Percentiles rank a stretch among this genome's conserved stretches.
Evolutionary conservation across 2,113 vertebrate genomes (phyloP).

Genomic region (Ammodytes marinus): DNA sequence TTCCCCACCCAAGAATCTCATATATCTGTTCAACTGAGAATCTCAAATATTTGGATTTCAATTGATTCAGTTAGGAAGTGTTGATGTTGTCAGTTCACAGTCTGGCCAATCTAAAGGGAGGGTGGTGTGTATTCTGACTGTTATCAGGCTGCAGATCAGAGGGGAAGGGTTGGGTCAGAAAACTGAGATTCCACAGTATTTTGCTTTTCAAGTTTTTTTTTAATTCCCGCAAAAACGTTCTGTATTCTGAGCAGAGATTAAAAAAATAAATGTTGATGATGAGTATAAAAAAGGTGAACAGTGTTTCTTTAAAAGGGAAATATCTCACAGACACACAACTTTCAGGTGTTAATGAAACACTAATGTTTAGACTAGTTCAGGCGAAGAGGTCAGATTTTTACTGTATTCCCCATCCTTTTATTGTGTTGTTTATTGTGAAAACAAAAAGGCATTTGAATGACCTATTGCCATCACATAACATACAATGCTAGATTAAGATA

Average conservation of each 20-base stretch:
- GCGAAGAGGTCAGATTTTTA: background rate
- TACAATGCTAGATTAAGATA: background rate
- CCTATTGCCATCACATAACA: background rate
- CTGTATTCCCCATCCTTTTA: background rate
- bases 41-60: background rate
- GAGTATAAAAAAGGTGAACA: background rate
- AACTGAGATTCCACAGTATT: background rate
- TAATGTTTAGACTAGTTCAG: background rate
- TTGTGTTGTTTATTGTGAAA: background rate
- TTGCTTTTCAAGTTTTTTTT: background rate
- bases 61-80: background rate
- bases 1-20: too few species aligned
- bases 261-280: background rate
- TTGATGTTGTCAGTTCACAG: background rate
- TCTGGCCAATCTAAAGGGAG: background rate
- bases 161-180: background rate
- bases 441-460: too few species aligned
- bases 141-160: slow-evolving; percentile 3
- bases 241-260: background rate
- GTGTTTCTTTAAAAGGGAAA: background rate
- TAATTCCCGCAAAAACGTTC: background rate
- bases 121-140: background rate
- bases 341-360: background rate
- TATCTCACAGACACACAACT: background rate
- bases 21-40: background rate